These are phyloP conservation scores for Pterostichus madidus DNA, from an alignment of 2,888 invertebrate genomes.

Conservation along the genomic window DNA sequence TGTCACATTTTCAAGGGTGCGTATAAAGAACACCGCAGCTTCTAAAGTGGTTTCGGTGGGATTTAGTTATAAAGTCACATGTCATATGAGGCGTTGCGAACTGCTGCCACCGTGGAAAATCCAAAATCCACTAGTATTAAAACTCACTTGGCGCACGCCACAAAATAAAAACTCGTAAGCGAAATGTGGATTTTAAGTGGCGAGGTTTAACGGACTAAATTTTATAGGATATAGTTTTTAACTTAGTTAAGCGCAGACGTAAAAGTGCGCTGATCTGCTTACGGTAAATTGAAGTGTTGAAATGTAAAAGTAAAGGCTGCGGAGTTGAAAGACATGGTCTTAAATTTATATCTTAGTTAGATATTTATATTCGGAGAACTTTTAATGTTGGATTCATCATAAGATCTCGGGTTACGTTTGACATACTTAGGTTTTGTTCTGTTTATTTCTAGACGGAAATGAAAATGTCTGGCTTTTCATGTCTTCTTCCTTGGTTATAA, in stretches of 20 bases:
- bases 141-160: background rate
- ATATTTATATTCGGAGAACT: background rate
- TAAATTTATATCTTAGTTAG: no score
- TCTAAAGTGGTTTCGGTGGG: slow-evolving; percentile 24
- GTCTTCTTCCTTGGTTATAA: background rate
- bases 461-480: background rate
- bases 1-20: background rate
- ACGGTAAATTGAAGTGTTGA: slow-evolving; percentile 3
- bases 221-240: slow-evolving; percentile 43
- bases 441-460: background rate
- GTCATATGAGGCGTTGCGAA: background rate
- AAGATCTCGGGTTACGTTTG: background rate
- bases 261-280: slow-evolving; percentile 24
- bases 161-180: slow-evolving; percentile 7
- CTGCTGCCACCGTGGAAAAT: background rate
- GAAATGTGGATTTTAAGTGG: slow-evolving; percentile 19
- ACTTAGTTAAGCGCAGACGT: slow-evolving; percentile 32
- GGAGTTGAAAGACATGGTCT: no score
- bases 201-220: slow-evolving; percentile 10
- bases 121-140: slow-evolving; percentile 7
- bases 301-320: background rate
- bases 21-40: slow-evolving; percentile 9
- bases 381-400: slow-evolving; percentile 1
- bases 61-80: slow-evolving; percentile 11
- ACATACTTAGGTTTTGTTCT: background rate